Evolutionary conservation across 2,113 vertebrate genomes (phyloP).

Genomic region (Oreochromis niloticus): DNA sequence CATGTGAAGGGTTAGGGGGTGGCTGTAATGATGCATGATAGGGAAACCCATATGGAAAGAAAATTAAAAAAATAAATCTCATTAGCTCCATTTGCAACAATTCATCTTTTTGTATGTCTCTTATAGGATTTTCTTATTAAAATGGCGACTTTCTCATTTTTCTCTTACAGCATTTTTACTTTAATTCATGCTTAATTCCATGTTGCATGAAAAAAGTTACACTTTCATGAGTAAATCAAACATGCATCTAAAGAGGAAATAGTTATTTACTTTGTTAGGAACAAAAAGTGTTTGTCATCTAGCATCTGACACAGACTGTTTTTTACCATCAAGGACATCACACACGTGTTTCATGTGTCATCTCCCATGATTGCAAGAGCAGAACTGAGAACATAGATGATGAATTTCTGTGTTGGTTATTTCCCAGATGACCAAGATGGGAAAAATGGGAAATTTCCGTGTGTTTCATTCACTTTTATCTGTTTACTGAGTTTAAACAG

Average conservation of each 20-base stretch:
- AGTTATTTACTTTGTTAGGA: not conserved
- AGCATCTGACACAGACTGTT: not conserved
- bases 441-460: slow-evolving; percentile 21
- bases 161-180: not conserved
- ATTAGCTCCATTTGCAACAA: not conserved
- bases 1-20: not conserved
- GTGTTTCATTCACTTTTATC: slow-evolving; percentile 37
- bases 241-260: not conserved
- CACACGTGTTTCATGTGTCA: slow-evolving; percentile 2
- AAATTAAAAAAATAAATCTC: not conserved
- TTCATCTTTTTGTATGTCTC: not conserved
- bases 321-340: not conserved
- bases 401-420: slow-evolving; percentile 39
- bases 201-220: not conserved
- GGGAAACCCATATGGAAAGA: not conserved
- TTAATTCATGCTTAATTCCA: not conserved
- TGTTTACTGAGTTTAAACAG: slow-evolving; percentile 24
- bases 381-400: not conserved
- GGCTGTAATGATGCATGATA: not conserved
- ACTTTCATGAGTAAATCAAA: not conserved
- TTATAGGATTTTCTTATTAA: not conserved
- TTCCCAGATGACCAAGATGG: slow-evolving; percentile 10
- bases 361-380: not conserved
- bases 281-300: not conserved
- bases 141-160: not conserved